These are phyloP conservation scores for Morone saxatilis DNA, from an alignment of 2,113 vertebrate genomes.

Conservation along the genomic window DNA sequence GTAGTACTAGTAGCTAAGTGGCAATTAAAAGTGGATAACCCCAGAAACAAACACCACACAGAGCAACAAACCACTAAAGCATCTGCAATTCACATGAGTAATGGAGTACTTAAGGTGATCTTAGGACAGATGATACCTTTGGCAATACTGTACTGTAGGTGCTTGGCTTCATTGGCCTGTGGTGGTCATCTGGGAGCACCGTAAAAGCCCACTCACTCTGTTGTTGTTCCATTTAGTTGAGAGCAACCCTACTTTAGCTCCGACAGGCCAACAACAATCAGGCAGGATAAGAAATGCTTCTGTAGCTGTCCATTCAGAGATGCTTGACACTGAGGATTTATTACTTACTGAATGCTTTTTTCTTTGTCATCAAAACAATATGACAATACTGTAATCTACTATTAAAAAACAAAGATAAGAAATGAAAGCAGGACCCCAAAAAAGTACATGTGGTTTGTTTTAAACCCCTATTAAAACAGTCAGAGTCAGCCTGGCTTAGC, in stretches of 20 bases:
- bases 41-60: conserved; percentile 44
- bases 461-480: neutral
- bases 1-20: conserved; percentile 49
- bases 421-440: neutral
- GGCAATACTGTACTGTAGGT: conserved; percentile 52
- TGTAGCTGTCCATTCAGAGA: conserved; percentile 8
- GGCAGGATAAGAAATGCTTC: conserved; percentile 32
- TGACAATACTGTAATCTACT: neutral
- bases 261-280: conserved; percentile 43
- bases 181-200: conserved; percentile 62
- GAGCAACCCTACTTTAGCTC: conserved; percentile 56
- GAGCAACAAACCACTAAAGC: conserved; percentile 60
- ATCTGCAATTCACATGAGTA: conserved; percentile 60
- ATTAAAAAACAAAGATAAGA: neutral
- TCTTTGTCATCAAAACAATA: conserved; percentile 10
- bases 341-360: conserved; percentile 14
- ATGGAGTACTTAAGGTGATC: conserved; percentile 72
- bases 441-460: neutral
- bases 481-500: neutral
- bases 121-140: conserved; percentile 69
- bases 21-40: conserved; percentile 48
- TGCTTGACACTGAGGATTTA: conserved; percentile 20
- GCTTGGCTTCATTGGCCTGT: conserved; percentile 48
- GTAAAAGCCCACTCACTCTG: conserved; percentile 66
- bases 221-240: conserved; percentile 65